Evolutionary conservation across 2,113 vertebrate genomes (phyloP), one percentile per base, ranked within the genome.

Genomic region (Bufo gargarizans): DNA sequence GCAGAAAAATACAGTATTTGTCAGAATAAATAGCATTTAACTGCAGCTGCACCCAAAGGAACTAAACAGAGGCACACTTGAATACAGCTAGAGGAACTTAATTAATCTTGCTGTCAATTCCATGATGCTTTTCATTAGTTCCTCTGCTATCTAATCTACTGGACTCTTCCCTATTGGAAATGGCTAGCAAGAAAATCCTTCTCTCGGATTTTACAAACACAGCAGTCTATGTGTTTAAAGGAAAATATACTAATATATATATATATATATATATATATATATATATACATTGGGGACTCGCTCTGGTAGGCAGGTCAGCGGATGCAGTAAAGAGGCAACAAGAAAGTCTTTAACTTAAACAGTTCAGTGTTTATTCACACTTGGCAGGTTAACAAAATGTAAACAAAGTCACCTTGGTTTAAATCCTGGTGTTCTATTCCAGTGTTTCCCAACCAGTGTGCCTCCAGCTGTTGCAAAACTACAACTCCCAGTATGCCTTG

Each of bases 31-130:
- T 94, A 95, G 95, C 93, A 90, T 94, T 96, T 96, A 96, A 95
- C 96, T 92, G 95, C 91, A 91, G 91, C 89, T 83, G 94, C 93
- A 94, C 95, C 94, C 95, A 93, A 91, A 96, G 96, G 95, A 96
- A 93, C 95, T 94, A 93, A 90, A 89, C 91, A 91, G 91, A 20
- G 89, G 91, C 90, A 90, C 92, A 93, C 59, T 84, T 93, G 93
- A 96, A 95, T 94, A 92, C 92, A 85, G 94, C 93, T 91, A 82
- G 88, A 96, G 94, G 95, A 94, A 97, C 96, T 97, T 96, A 97
- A 98, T 99, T 97, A 97, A 98, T 99, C 97, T 96, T 94, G 93
- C 96, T 98, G 98, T 98, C 97, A 97, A 93, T 96, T 97, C 92
- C 94, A 91, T 94, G 95, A 97, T 95, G 93, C 94, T 97, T 97